Percentiles rank a stretch among this genome's conserved stretches.
These are phyloP conservation scores for Leptonema lineaticorne DNA, from an alignment of 1,140 invertebrate genomes.

Conservation along the genomic window DNA sequence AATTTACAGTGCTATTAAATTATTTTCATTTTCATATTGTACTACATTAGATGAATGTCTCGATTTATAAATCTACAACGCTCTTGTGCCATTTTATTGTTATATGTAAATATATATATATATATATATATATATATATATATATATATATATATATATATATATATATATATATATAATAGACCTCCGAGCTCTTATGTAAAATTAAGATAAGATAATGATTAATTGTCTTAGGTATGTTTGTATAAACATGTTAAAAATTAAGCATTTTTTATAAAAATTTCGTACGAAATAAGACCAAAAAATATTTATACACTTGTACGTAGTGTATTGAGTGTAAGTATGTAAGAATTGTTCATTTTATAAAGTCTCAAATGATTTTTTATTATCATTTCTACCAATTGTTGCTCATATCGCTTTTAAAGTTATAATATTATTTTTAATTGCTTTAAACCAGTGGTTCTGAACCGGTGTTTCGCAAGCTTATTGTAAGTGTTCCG, in stretches of 20 bases:
- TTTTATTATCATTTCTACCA: no score
- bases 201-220: background rate
- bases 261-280: background rate
- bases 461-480: no score
- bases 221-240: background rate
- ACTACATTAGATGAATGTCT: background rate
- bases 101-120: background rate
- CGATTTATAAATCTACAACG: background rate
- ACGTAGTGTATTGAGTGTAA: no score
- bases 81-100: slow-evolving; percentile 7
- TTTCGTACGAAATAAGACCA: slow-evolving; percentile 9
- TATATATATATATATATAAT: no score
- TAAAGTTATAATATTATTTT: no score
- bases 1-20: background rate
- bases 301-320: background rate
- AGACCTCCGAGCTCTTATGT: background rate
- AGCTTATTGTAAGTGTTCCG: no score
- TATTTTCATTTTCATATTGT: background rate
- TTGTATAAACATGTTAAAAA: background rate
- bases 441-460: no score
- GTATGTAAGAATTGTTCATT: no score
- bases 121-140: no score
- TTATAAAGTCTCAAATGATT: no score
- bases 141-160: no score
- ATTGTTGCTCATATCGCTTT: no score